Evolutionary conservation across 2,113 vertebrate species (phyloP).

Genomic region (Pongo abelii): DNA sequence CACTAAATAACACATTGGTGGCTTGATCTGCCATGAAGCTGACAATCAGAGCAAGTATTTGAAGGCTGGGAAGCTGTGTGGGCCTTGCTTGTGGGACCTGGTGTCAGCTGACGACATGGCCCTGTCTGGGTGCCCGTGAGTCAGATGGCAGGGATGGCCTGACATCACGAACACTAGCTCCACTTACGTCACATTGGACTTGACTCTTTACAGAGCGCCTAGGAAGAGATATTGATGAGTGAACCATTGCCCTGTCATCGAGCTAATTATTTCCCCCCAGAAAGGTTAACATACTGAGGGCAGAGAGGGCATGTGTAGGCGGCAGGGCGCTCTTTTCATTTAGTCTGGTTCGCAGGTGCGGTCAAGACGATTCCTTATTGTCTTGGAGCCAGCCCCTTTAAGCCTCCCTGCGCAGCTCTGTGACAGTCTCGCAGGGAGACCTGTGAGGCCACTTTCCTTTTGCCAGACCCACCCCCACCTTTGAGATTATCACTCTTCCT

Average conservation of each 20-base stretch:
- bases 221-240: not conserved
- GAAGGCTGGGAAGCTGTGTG: not conserved
- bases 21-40: not conserved
- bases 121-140: not conserved
- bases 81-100: not conserved
- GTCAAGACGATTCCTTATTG: not conserved
- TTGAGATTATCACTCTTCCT: not conserved
- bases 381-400: too few relatives aligned
- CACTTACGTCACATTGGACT: rapidly evolving
- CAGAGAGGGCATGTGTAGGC: not conserved
- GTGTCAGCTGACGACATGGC: not conserved
- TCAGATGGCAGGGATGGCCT: not conserved
- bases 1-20: not conserved
- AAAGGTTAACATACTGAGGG: not conserved
- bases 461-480: not conserved
- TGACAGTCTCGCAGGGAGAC: not conserved
- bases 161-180: not conserved
- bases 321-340: not conserved
- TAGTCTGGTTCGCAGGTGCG: not conserved
- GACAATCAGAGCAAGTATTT: not conserved
- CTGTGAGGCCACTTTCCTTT: not conserved
- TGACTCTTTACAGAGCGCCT: not conserved
- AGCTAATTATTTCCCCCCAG: not conserved
- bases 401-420: rapidly evolving
- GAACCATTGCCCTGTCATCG: not conserved